Conservation (phyloP, 2,888 invertebrate genomes). For the Drosophila parthenogenetica region DNA sequence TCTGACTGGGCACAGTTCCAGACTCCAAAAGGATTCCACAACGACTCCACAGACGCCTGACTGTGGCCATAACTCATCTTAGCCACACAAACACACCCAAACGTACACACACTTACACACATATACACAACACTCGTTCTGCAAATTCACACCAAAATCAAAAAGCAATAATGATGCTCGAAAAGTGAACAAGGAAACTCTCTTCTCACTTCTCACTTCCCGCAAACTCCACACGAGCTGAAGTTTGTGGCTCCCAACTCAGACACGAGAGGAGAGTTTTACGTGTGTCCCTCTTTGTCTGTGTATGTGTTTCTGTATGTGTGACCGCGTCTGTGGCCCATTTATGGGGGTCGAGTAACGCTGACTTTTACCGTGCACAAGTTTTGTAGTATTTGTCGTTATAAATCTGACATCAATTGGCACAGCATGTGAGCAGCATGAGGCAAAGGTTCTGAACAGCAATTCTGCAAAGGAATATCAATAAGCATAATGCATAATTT, state of each 20-base stretch:
- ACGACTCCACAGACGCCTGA: slow-evolving; percentile 16
- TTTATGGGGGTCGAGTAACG: slow-evolving; percentile 18
- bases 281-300: slow-evolving; percentile 12
- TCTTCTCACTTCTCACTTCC: slow-evolving; percentile 2
- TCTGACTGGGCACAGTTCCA: slow-evolving; percentile 58
- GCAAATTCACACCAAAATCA: slow-evolving; percentile 77
- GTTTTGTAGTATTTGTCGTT: slow-evolving; percentile 71
- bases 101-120: slow-evolving; percentile 2
- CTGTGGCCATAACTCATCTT: slow-evolving; percentile 67
- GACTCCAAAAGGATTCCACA: slow-evolving; percentile 26
- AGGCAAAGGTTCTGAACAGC: slow-evolving; percentile 10
- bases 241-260: slow-evolving; percentile 32
- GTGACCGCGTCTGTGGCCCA: slow-evolving; percentile 5
- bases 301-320: background rate
- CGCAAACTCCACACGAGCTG: slow-evolving; percentile 12
- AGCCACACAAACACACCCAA: slow-evolving; percentile 36
- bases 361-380: slow-evolving; percentile 36
- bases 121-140: slow-evolving; percentile 32
- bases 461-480: background rate
- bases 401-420: slow-evolving; percentile 83
- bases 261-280: background rate
- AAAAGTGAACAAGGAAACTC: slow-evolving; percentile 60
- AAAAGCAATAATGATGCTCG: slow-evolving; percentile 78
- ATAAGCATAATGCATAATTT: too few relatives aligned
- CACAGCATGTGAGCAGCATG: slow-evolving; percentile 55